phyloP scores from a whole-genome alignment of 2,888 invertebrate species.

The Coremacera marginata region DNA sequence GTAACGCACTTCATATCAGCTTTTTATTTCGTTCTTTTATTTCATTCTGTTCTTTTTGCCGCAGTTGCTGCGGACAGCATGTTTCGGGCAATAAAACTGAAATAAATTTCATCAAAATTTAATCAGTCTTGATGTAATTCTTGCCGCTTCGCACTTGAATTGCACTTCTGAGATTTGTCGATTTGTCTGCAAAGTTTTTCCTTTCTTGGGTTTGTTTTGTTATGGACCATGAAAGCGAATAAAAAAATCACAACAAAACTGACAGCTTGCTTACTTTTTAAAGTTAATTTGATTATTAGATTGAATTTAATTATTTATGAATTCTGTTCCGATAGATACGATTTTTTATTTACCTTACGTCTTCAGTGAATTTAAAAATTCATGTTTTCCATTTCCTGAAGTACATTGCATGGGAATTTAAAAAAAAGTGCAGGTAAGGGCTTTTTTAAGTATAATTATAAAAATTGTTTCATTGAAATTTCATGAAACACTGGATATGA shows the following conservation, averaged over 20 bases:
- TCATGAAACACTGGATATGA: no score
- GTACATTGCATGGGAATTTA: no score
- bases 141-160: conserved; percentile 34
- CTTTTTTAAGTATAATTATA: no score
- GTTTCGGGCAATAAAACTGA: conserved; percentile 39
- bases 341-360: no score
- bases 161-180: conserved; percentile 42
- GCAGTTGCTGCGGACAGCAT: background rate
- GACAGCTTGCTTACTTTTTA: background rate
- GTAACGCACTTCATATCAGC: background rate
- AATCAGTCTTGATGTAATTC: conserved; percentile 41
- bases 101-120: conserved; percentile 42
- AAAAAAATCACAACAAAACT: no score
- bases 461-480: no score
- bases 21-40: background rate
- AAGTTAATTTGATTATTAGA: background rate
- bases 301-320: background rate
- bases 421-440: no score
- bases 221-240: background rate
- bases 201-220: background rate
- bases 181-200: background rate
- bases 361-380: no score
- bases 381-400: no score
- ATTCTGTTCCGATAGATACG: no score
- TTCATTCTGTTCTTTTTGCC: background rate